phyloP scores from a whole-genome alignment of 2,113 vertebrate genomes.

The Peromyscus californicus region DNA sequence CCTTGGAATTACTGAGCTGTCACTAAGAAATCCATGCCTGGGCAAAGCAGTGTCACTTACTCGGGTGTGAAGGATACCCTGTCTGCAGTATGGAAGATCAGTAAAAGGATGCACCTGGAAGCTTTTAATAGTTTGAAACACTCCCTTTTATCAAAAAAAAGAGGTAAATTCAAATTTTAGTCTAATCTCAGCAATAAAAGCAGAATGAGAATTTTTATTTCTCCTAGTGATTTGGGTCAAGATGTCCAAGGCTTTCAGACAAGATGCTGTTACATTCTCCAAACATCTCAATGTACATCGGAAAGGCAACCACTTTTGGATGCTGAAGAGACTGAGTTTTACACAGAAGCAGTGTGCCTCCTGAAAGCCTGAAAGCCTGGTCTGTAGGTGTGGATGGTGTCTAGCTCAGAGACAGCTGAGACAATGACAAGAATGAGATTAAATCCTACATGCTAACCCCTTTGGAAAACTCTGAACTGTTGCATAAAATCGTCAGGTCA shows the following conservation, averaged over 20 bases:
- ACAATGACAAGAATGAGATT: not conserved
- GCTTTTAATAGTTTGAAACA: constrained; percentile 52
- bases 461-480: not conserved
- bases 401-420: not conserved
- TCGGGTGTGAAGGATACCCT: not conserved
- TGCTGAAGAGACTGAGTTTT: not conserved
- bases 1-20: not conserved
- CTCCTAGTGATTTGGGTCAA: constrained; percentile 18
- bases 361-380: not conserved
- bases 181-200: constrained; percentile 28
- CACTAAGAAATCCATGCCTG: constrained; percentile 7
- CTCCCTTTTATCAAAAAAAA: constrained; percentile 24
- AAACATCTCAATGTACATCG: not conserved
- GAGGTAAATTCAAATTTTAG: not conserved
- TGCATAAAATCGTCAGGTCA: constrained; percentile 29
- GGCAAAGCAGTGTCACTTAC: not conserved
- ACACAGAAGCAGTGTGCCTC: not conserved
- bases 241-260: not conserved
- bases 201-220: constrained; percentile 42
- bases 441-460: not conserved
- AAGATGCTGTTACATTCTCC: not conserved
- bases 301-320: not conserved
- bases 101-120: constrained; percentile 1
- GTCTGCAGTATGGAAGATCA: not conserved
- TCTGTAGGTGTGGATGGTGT: not conserved